Base-by-base conservation (phyloP, 30 jellyfish, hydroid and myxozoan genomes). In the Phacellophora camtschatica region DNA sequence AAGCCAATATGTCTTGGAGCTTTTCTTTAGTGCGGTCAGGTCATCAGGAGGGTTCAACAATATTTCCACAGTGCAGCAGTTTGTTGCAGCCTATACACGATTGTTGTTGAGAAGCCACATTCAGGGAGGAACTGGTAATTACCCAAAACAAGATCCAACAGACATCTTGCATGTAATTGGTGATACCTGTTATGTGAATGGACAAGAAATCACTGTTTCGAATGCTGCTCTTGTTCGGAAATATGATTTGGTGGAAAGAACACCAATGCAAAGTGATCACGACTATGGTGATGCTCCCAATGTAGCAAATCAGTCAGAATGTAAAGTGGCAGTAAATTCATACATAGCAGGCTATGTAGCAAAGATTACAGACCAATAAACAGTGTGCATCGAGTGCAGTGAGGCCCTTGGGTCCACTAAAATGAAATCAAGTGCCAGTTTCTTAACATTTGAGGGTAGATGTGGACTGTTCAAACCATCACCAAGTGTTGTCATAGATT, bases 391-490 rank as follows among this genome's bases (percentile, higher is more conserved):
- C 3, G 2, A 30, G 6, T 75, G 88, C 27, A 6, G 70, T 20
- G 54, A 41, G 8, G 80, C 77, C 6, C 68, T 55, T 15, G 88
- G 80, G 19, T n/a, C n/a, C n/a, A n/a, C n/a, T n/a, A 16, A 30
- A 31, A 24, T 5, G 35, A 31, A 15, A 22, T 46, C 84, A 19
- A 37, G 9, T 29, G 62, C 74, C 32, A 50, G 19, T 4, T 74
- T 84, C 41, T 50, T 72, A 55, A 32, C n/a, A 46, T 48, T 84
- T 4, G 73, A 84, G 58, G 90, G 73, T 72, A 71, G 90, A 58
- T 90, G 95, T n/a, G 95, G 95, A 27, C 35, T 71, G 19, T 36
- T 84, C 70, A 83, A 83, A 71, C 90, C 95, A 28, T 41, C 85
- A 41, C 57, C 24, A 39, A 72, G 96, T 66, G 94, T 86, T 5